Evolutionary conservation across 2,888 invertebrate genomes (phyloP).

Genomic region (Hydraecia micacea): DNA sequence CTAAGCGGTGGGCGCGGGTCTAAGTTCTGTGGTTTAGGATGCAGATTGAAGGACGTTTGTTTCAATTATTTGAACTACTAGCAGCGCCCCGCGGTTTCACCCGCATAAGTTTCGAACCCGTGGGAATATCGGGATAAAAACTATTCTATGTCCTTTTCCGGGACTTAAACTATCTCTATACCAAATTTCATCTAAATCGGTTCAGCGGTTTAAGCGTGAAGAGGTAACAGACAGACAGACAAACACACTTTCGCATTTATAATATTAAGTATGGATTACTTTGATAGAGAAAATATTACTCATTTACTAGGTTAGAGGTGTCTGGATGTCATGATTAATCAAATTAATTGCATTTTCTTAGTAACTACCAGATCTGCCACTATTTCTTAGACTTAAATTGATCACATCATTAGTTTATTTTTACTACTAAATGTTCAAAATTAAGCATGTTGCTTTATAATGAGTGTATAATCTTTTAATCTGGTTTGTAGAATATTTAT

Average conservation of each 20-base stretch:
- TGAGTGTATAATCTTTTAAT: neutral
- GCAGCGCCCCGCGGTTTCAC: too few species aligned
- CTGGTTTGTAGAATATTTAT: constrained; percentile 12
- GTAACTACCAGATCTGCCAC: neutral
- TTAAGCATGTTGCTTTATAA: constrained; percentile 2
- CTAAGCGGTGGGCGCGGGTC: neutral
- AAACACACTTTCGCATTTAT: too few species aligned
- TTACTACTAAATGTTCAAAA: constrained; percentile 12
- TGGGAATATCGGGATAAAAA: too few species aligned
- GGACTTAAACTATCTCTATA: too few species aligned
- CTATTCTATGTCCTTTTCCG: too few species aligned
- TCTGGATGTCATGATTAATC: neutral
- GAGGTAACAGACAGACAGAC: too few species aligned
- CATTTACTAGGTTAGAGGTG: neutral
- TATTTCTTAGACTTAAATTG: neutral
- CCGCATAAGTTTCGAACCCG: too few species aligned
- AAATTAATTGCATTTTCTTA: constrained; percentile 9
- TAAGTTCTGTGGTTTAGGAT: constrained; percentile 6
- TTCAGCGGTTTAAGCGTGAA: too few species aligned
- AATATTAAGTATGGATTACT: neutral
- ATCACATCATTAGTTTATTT: constrained; percentile 12
- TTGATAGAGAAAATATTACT: neutral
- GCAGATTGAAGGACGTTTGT: constrained; percentile 17
- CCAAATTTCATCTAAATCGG: too few species aligned
- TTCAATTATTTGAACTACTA: constrained; percentile 3